Conservation (phyloP, 2,888 invertebrate species). For the Drosophila peninsularis region DNA sequence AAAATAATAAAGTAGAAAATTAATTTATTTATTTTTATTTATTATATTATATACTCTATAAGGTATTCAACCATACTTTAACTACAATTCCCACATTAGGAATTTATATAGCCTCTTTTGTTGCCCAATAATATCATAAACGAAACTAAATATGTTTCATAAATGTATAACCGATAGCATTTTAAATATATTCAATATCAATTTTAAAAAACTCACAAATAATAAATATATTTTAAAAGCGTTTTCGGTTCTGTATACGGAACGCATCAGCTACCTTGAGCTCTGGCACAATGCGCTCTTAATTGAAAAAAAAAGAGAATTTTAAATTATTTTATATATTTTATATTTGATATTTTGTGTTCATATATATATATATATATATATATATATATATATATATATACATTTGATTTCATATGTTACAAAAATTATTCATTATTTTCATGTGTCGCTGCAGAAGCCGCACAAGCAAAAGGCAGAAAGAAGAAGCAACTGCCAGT, state of each 20-base stretch:
- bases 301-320: not conserved
- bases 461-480: slow-evolving; percentile 29
- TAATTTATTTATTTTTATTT: too few relatives aligned
- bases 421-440: slow-evolving; percentile 52
- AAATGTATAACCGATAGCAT: not conserved
- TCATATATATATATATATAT: slow-evolving; percentile 11
- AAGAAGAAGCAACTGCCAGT: slow-evolving; percentile 62
- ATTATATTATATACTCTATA: not conserved
- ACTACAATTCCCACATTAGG: not conserved
- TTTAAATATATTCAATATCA: not conserved
- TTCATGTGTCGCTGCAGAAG: slow-evolving; percentile 30
- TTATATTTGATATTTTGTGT: slow-evolving; percentile 1
- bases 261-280: not conserved
- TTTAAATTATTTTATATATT: not conserved
- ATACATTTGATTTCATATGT: slow-evolving; percentile 17
- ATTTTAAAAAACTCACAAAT: not conserved
- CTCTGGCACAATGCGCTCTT: not conserved
- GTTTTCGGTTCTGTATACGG: not conserved
- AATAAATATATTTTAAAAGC: not conserved
- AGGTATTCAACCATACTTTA: not conserved
- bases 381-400: not conserved
- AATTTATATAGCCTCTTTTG: not conserved
- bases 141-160: not conserved
- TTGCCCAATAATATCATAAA: not conserved
- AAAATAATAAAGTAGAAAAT: too few relatives aligned